A percentile compares a stretch with the other conserved stretches of the same genome.
Conservation (phyloP, 2,888 invertebrate genomes). For the Didymodactylos carnosus region DNA sequence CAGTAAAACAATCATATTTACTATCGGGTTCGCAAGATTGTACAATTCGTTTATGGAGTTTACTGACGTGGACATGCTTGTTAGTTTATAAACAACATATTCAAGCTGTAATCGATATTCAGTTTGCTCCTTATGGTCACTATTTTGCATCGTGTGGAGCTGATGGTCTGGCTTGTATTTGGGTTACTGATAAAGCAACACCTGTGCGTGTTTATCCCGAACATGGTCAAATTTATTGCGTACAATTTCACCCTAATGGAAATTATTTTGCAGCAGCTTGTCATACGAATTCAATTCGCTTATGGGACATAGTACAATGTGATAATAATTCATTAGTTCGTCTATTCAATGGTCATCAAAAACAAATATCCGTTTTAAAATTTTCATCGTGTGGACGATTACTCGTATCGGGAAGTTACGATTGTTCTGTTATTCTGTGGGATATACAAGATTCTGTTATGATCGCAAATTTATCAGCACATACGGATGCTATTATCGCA, state of each 20-base stretch:
- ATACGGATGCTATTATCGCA: slow-evolving; percentile 5
- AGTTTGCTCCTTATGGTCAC: slow-evolving; percentile 66
- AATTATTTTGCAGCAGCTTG: slow-evolving; percentile 93
- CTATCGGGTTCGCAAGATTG: slow-evolving; percentile 78
- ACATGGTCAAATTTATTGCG: slow-evolving; percentile 60
- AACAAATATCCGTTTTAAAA: not conserved
- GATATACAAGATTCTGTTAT: slow-evolving; percentile 5
- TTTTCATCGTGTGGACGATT: slow-evolving; percentile 12
- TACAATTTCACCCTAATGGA: slow-evolving; percentile 95
- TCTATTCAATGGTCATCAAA: slow-evolving; percentile 9
- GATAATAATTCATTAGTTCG: not conserved
- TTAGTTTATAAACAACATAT: slow-evolving; percentile 82
- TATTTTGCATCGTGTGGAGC: slow-evolving; percentile 83
- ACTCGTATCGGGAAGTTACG: slow-evolving; percentile 4
- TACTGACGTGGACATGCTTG: slow-evolving; percentile 84
- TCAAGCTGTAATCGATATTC: slow-evolving; percentile 85
- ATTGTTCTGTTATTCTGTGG: slow-evolving; percentile 5
- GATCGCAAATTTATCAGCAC: slow-evolving; percentile 3
- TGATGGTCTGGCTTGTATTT: slow-evolving; percentile 77
- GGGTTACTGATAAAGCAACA: slow-evolving; percentile 86
- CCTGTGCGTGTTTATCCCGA: slow-evolving; percentile 77
- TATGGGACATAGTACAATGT: slow-evolving; percentile 52
- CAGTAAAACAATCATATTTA: slow-evolving; percentile 59
- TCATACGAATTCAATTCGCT: slow-evolving; percentile 70
- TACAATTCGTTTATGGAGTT: slow-evolving; percentile 77